Base-by-base conservation (phyloP, 2,888 invertebrate genomes). In the Drosophila lutescens region DNA sequence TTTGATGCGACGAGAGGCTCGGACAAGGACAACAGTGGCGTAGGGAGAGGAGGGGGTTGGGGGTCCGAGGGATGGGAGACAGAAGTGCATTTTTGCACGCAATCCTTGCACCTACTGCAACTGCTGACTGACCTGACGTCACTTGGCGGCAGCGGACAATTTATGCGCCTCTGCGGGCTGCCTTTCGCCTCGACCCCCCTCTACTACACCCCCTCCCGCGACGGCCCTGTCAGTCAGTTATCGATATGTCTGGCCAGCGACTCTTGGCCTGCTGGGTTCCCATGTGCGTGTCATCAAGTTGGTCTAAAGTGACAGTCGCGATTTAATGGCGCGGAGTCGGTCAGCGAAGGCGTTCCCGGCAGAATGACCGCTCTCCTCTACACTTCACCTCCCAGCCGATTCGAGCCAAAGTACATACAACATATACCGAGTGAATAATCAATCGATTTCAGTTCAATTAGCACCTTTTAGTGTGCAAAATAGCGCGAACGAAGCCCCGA, bases 281-380 rank as follows among this genome's bases (percentile, higher is more conserved):
- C 82, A 76, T 90, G 91, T 91, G 91, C 90, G 91, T 90, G 90
- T 91, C 91, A 91, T 91, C 91, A 89, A 89, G 84, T 90, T 86
- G 91, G 87, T 87, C 85, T 90, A 84, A 90, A 91, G 90, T 90
- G 90, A 90, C 90, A 91, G 89, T 90, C 89, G 89, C 90, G 90
- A 90, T 91, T 90, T 91, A 91, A 91, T 90, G 91, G 90, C 83
- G 66, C 70, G 76, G 59, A 74, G 58, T 60, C 66, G 67, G 61
- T 63, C 59, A 58, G 57, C 67, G 67, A 72, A 74, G 76, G 76
- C 76, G 70, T 70, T 72, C 60, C 69, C 56, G 56, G 77, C 77
- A 80, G 71, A n/a, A n/a, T n/a, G n/a, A n/a, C n/a, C n/a, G n/a
- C 4, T 7, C 26, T 6, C 20, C 23, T 7, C 4, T 32, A 32